Conservation (phyloP, 2,113 vertebrate species). For the Strix uralensis region DNA sequence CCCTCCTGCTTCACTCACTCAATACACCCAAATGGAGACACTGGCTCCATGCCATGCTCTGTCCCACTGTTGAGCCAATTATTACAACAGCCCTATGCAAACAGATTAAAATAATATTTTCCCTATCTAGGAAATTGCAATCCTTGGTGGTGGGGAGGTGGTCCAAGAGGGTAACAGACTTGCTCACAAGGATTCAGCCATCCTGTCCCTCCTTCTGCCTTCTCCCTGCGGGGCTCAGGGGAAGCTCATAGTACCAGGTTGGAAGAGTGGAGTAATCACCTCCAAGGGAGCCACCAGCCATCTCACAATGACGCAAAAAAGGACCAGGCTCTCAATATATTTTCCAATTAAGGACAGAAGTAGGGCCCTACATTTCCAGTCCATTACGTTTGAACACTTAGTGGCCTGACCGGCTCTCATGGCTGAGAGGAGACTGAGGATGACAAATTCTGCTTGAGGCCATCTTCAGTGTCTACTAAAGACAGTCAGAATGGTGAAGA, state of each 20-base stretch:
- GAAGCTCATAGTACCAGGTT: background rate
- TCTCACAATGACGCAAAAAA: background rate
- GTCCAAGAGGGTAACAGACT: background rate
- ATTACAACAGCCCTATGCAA: background rate
- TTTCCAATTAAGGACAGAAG: background rate
- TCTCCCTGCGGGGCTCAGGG: background rate
- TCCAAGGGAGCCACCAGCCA: background rate
- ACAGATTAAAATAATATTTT: background rate
- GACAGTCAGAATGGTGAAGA: background rate
- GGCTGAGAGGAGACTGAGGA: background rate
- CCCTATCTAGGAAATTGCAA: background rate
- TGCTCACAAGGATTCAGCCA: background rate
- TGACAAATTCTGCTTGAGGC: background rate
- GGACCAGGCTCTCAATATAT: background rate
- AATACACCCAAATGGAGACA: background rate
- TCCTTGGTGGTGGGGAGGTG: background rate
- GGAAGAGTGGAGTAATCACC: background rate
- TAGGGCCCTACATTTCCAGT: background rate
- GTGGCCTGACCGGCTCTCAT: rapidly evolving
- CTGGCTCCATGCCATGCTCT: rapidly evolving
- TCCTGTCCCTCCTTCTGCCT: background rate
- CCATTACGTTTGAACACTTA: background rate
- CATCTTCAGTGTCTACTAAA: background rate
- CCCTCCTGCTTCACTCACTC: background rate
- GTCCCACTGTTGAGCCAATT: background rate